A percentile compares a stretch with the other conserved stretches of the same genome.
Evolutionary conservation across 1,140 invertebrate genomes (phyloP).

Genomic region (Dinothrombium tinctorium): DNA sequence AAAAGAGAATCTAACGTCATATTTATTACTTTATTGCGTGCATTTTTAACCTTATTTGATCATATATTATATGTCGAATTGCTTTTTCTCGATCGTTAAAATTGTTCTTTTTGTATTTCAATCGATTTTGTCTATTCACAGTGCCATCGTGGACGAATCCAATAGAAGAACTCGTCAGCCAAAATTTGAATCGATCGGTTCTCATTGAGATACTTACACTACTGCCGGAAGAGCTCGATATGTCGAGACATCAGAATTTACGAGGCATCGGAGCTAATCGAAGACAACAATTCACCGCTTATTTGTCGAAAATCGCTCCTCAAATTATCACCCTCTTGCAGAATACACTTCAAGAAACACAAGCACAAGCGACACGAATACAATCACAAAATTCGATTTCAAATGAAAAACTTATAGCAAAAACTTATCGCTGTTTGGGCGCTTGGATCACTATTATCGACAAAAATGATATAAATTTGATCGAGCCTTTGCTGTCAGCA

Average conservation of each 20-base stretch:
- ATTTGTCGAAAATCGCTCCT: constrained; percentile 31
- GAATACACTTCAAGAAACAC: constrained; percentile 2
- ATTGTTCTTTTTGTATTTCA: constrained; percentile 5
- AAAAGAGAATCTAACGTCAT: not conserved
- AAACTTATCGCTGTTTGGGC: constrained; percentile 10
- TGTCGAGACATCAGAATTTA: constrained; percentile 26
- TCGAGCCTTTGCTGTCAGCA: constrained; percentile 5
- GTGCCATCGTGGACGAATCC: constrained; percentile 78
- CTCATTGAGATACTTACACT: constrained; percentile 65
- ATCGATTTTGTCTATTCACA: constrained; percentile 52
- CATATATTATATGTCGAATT: not conserved
- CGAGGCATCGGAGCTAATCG: constrained; percentile 72
- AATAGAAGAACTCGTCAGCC: constrained; percentile 51
- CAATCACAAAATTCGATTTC: not conserved
- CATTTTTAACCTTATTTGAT: not conserved
- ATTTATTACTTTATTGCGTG: not conserved
- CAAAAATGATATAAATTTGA: not conserved
- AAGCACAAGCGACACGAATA: not conserved
- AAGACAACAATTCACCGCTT: constrained; percentile 48
- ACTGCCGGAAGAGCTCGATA: constrained; percentile 75
- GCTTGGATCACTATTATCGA: constrained; percentile 10
- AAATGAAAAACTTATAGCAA: constrained; percentile 7
- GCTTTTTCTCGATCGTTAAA: not conserved
- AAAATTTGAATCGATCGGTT: constrained; percentile 22
- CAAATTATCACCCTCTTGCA: constrained; percentile 19